These are phyloP conservation scores for Euphysa ruthae DNA, from an alignment of 30 jellyfish, hydroid and myxozoan genomes.

Conservation along the genomic window DNA sequence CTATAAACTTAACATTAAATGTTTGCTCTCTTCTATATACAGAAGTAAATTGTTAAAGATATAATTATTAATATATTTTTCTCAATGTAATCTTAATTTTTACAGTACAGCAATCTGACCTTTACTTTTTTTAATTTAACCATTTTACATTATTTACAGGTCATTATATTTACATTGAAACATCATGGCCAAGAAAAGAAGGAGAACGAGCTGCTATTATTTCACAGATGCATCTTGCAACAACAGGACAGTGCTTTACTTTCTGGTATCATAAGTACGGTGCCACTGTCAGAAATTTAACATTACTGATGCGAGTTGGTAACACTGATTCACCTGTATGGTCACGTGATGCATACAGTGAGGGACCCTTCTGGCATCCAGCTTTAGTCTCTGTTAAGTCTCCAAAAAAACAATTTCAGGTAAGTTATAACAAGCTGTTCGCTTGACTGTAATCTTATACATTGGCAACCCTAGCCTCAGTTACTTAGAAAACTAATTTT, in stretches of 20 bases:
- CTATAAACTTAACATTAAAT: too few relatives aligned
- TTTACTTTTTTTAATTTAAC: too few relatives aligned
- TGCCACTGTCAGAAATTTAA: conserved; percentile 53
- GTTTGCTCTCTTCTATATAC: too few relatives aligned
- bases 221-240: conserved; percentile 36
- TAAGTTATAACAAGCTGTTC: too few relatives aligned
- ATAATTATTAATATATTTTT: too few relatives aligned
- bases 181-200: conserved; percentile 69
- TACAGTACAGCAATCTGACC: too few relatives aligned
- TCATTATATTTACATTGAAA: conserved; percentile 77
- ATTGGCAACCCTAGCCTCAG: too few relatives aligned
- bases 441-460: too few relatives aligned
- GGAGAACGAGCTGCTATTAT: conserved; percentile 70
- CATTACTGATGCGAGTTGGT: conserved; percentile 27
- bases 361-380: conserved; percentile 73
- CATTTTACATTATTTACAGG: too few relatives aligned
- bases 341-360: conserved; percentile 44
- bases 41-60: too few relatives aligned
- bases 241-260: conserved; percentile 67
- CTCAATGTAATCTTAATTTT: too few relatives aligned
- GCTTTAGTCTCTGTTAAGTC: conserved; percentile 58
- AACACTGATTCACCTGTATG: conserved; percentile 42
- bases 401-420: conserved; percentile 48
- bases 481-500: too few relatives aligned
- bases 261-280: conserved; percentile 97